phyloP scores from a whole-genome alignment of 2,113 vertebrate species.

The Plecturocebus donacophilus region DNA sequence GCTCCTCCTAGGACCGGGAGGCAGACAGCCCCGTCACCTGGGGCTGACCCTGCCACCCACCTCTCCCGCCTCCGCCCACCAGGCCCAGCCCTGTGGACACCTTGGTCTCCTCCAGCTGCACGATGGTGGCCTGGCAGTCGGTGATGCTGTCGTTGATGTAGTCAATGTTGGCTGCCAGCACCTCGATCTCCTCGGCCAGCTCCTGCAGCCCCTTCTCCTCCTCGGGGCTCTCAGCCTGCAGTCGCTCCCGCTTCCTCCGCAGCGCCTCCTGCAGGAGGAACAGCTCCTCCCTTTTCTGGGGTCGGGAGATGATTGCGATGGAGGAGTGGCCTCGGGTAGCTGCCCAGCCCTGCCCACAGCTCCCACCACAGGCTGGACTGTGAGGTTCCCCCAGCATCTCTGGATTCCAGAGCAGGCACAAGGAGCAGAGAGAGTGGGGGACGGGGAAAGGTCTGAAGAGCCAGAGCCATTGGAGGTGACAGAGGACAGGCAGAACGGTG shows the following conservation, averaged over 20 bases:
- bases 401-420: not conserved
- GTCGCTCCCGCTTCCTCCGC: conserved; percentile 88
- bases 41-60: accelerated
- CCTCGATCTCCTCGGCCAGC: conserved; percentile 95
- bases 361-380: too few relatives aligned
- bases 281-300: conserved; percentile 97
- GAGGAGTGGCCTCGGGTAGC: not conserved
- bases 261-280: conserved; percentile 92
- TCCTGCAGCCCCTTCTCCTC: conserved; percentile 94
- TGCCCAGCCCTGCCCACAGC: not conserved
- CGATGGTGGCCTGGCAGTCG: conserved; percentile 97
- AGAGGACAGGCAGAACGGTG: accelerated
- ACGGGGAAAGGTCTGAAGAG: accelerated
- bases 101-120: conserved; percentile 99
- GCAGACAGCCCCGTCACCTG: not conserved
- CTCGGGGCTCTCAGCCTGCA: conserved; percentile 89
- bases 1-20: conserved; percentile 89
- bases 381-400: not conserved
- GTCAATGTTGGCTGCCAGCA: conserved; percentile 96
- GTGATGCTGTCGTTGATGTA: conserved; percentile 98
- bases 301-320: not conserved
- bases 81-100: conserved; percentile 68
- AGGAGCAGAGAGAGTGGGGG: not conserved
- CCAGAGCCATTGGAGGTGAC: not conserved
- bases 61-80: accelerated